Base-by-base conservation (phyloP, 2,888 invertebrate species). In the Ectropis crepuscularia region DNA sequence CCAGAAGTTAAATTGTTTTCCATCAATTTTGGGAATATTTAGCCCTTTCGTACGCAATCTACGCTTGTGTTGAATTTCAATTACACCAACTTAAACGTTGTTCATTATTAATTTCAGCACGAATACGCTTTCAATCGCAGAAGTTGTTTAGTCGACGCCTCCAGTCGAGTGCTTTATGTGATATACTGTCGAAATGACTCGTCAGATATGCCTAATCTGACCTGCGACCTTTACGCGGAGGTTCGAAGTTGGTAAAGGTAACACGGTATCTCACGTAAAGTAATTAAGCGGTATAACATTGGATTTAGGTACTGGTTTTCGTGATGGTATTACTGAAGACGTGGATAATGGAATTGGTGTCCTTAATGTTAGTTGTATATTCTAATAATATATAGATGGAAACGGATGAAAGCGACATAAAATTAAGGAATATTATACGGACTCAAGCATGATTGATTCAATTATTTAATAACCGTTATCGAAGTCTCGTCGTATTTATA, bases 171-270 rank as follows among this genome's bases (percentile, higher is more conserved):
- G 60, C 54, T 46, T 54, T 54, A 50, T 54, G 45, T 63, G 59
- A 63, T 59, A 59, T 63, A 63, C 42, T 67, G 65, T 59, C 69
- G 57, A 66, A 72, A 74, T 78, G 79, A 79, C 67, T 80, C 76
- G 76, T 77, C 76, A 73, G 69, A 69, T 67, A 67, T 50, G 42
- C 39, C 61, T 70, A 68, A 74, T 55, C 47, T 47, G 47, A 47
- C 71, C 75, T 69, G 48, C 74, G 73, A 79, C 78, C 80, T 80
- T 63, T 51, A 10, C 2, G 10, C 10, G 6, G 16, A 16, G 51
- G 51, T 28, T 28, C 28, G 41, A 10, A 6, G 16, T 38, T 36
- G 28, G 55, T 57, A 46, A 42, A 51, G 45, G 50, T 37, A 42
- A 10, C 10, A 7, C 47, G 53, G 51, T 53, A 12, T 36, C 6